Percentiles rank a stretch among this genome's conserved stretches.
Evolutionary conservation across 2,888 invertebrate species (phyloP).

Genomic region (Drosophila borborema): DNA sequence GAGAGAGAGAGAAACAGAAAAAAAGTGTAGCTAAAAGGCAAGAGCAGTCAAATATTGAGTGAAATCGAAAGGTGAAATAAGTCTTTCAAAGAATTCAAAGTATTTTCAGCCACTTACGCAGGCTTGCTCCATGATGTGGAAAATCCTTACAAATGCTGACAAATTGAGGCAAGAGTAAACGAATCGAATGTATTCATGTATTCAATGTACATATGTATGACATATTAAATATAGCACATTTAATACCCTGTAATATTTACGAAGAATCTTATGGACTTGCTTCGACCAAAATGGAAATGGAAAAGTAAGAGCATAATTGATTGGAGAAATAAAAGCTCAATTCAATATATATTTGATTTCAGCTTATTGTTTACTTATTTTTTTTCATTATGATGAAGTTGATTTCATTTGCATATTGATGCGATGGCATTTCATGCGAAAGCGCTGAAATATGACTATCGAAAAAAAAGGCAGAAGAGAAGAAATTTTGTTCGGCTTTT

Average conservation of each 20-base stretch:
- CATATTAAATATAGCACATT: neutral
- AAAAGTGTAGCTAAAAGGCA: neutral
- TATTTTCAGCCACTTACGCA: neutral
- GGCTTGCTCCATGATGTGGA: conserved; percentile 1
- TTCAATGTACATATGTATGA: neutral
- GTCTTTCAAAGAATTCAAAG: neutral
- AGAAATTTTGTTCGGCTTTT: conserved; percentile 34
- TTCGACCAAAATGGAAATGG: neutral
- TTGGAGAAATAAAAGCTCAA: neutral
- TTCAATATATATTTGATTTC: conserved; percentile 17
- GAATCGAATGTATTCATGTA: conserved; percentile 1
- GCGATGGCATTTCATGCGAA: conserved; percentile 30
- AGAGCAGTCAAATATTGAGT: neutral
- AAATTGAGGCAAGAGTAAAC: neutral
- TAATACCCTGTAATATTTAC: neutral
- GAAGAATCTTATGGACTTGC: neutral
- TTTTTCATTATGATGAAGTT: neutral
- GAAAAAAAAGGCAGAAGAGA: conserved; percentile 5
- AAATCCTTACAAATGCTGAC: conserved; percentile 7
- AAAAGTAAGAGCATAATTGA: conserved; percentile 7
- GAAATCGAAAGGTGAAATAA: neutral
- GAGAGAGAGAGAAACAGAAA: neutral
- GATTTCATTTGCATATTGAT: conserved; percentile 46
- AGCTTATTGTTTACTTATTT: neutral
- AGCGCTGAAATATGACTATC: conserved; percentile 23